Evolutionary conservation across 2,797 vertebrate species (phyloP).

Genomic region (Hipposideros larvatus): DNA sequence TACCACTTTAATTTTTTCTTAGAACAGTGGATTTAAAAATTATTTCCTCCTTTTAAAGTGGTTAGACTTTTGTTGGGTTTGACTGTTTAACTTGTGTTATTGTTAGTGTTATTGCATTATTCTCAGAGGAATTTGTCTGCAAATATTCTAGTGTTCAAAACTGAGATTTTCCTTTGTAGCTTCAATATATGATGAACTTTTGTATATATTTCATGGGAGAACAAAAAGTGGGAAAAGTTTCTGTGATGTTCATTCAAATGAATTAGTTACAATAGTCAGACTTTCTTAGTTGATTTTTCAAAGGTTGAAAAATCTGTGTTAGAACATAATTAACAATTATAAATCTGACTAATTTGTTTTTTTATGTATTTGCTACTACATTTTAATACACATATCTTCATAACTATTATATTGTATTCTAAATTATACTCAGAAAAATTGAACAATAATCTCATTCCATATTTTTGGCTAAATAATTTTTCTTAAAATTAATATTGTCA

Average conservation of each 20-base stretch:
- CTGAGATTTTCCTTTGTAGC: constrained; percentile 17
- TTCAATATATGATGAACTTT: not conserved
- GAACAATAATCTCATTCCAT: not conserved
- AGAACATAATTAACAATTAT: not conserved
- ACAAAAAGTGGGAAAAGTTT: not conserved
- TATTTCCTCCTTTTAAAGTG: constrained; percentile 40
- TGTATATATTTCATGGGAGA: not conserved
- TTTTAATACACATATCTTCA: constrained; percentile 5
- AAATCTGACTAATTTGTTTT: not conserved
- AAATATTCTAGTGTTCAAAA: constrained; percentile 22
- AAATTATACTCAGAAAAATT: not conserved
- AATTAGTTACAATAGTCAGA: constrained; percentile 40
- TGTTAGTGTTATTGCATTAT: not conserved
- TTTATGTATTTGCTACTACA: constrained; percentile 24
- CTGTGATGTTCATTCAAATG: not conserved
- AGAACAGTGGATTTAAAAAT: constrained; percentile 38
- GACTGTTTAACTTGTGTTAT: not conserved
- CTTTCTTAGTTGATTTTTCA: not conserved
- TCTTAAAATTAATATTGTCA: constrained; percentile 23
- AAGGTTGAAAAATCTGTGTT: constrained; percentile 1
- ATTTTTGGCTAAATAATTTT: constrained; percentile 3
- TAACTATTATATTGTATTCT: not conserved
- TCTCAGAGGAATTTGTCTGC: not conserved
- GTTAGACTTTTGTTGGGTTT: constrained; percentile 22
- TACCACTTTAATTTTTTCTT: constrained; percentile 46